phyloP scores from a whole-genome alignment of 1,140 invertebrate genomes.

The Drosophila sp. region DNA sequence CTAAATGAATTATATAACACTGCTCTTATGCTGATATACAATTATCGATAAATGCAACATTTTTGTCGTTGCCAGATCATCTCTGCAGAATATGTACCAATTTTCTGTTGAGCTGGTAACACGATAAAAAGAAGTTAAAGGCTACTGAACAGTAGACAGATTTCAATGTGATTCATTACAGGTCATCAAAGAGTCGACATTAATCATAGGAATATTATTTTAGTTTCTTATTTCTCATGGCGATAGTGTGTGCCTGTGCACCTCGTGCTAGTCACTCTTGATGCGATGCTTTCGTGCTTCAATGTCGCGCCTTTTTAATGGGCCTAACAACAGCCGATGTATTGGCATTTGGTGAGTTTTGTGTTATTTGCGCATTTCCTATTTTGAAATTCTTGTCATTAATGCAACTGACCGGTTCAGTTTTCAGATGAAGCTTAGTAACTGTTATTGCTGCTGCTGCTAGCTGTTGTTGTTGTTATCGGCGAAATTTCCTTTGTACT shows the following conservation, averaged over 20 bases:
- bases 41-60: too few relatives aligned
- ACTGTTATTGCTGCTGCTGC: slow-evolving; percentile 7
- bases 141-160: background rate
- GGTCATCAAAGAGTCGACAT: slow-evolving; percentile 1
- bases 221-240: background rate
- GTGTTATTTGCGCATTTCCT: slow-evolving; percentile 46
- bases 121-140: too few relatives aligned
- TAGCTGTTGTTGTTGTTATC: slow-evolving; percentile 26
- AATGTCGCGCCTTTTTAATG: slow-evolving; percentile 67
- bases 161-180: background rate
- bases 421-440: slow-evolving; percentile 3
- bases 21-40: too few relatives aligned
- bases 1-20: too few relatives aligned
- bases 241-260: background rate
- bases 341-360: slow-evolving; percentile 36
- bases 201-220: background rate
- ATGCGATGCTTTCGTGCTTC: slow-evolving; percentile 49
- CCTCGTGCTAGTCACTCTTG: slow-evolving; percentile 23
- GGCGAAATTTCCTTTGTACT: slow-evolving; percentile 53
- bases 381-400: slow-evolving; percentile 59
- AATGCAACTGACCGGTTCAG: slow-evolving; percentile 55
- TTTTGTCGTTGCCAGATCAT: too few relatives aligned
- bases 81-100: too few relatives aligned
- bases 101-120: too few relatives aligned
- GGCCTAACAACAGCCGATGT: slow-evolving; percentile 53